These are phyloP conservation scores for Acrocephalus scirpaceus DNA, from an alignment of 2,797 vertebrate species.

Conservation along the genomic window DNA sequence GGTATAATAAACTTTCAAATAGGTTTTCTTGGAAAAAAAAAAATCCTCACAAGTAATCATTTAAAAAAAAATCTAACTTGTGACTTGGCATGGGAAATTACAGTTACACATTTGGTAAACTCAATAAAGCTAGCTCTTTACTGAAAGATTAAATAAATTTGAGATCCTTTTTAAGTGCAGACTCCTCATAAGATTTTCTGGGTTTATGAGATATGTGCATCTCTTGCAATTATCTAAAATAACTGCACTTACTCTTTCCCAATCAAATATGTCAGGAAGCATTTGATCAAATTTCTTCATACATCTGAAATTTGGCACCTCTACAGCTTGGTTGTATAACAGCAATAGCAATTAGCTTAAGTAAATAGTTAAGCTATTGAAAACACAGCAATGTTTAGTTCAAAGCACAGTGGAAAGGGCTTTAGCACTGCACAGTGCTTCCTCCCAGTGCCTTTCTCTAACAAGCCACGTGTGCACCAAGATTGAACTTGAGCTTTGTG, in stretches of 20 bases:
- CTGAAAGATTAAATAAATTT: background rate
- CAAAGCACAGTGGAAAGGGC: background rate
- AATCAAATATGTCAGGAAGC: background rate
- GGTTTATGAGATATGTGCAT: background rate
- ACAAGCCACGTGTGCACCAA: background rate
- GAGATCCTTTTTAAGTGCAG: background rate
- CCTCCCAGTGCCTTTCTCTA: background rate
- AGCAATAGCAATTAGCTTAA: background rate
- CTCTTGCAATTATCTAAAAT: background rate
- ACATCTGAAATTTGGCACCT: background rate
- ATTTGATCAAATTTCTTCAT: background rate
- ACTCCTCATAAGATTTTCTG: background rate
- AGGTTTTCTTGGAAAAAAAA: background rate
- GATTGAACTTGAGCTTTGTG: constrained; percentile 68
- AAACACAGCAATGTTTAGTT: background rate
- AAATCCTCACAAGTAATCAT: background rate
- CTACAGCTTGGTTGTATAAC: background rate
- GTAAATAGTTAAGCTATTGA: background rate
- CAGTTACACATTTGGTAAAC: background rate
- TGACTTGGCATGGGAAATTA: background rate
- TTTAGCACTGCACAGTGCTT: background rate
- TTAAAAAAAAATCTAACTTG: background rate
- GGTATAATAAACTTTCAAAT: background rate
- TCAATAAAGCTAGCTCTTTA: background rate
- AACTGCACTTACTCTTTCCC: background rate